Evolutionary conservation across 2,888 invertebrate genomes (phyloP), one percentile per base, ranked within the genome.

Genomic region (Lycaena phlaeas): DNA sequence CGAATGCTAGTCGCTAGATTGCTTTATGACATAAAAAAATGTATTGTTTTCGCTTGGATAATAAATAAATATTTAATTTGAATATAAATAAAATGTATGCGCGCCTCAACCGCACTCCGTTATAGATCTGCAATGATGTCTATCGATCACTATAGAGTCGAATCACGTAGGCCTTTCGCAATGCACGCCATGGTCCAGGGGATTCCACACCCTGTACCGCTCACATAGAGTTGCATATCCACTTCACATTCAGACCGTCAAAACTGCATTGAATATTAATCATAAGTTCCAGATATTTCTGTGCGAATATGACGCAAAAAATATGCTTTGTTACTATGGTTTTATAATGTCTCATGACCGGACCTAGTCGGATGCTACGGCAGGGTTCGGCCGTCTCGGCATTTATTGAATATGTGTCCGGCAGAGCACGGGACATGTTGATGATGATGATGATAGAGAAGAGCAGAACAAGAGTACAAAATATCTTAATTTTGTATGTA

Each of bases 141-240:
- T 56, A 61, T 65, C 57, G 52, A 46, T 54, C 46, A 61, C 65
- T 68, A 70, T 55, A 51, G 51, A 71, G 59, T 67, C 72, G 43
- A 47, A 50, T 50, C 73, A 73, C 73, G 74, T 61, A 63, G 63
- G 52, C 56, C 69, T 61, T n/a, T n/a, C 63, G 56, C 63, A 59
- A 60, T 51, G 53, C 49, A 34, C 9, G 11, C 6, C 11, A 7
- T 3, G 2, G 5, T 11, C 12, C 34, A 22, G 18, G 11, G 11
- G 12, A 14, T 34, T 34, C 4, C 4, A 18, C 18, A 34, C 34
- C 12, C 22, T 34, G 4, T 2, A 11, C 1, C 17, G 6, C 2
- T 9, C 12, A 14, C 5, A 30, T 30, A 34, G 12, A 12, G 7
- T 5, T 7, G 2, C 18, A 18, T 12, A 12, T 34, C 31, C 11